Percentiles rank a stretch among this genome's conserved stretches.
These are phyloP conservation scores for Etheostoma spectabile DNA, from an alignment of 2,113 vertebrate genomes.

Conservation along the genomic window DNA sequence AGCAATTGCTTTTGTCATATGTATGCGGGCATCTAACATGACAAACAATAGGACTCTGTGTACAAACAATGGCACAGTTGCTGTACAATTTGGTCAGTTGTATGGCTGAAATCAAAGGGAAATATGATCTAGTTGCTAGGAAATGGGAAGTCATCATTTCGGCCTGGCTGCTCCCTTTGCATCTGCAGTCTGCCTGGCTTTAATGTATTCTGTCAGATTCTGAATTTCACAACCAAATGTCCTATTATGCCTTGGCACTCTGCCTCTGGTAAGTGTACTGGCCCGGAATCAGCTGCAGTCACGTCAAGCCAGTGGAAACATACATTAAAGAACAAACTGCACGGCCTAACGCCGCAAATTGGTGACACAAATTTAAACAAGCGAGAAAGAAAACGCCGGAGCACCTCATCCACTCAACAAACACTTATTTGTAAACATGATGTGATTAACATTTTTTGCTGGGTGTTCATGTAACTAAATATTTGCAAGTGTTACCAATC, in stretches of 20 bases:
- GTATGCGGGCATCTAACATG: conserved; percentile 31
- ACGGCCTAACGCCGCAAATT: conserved; percentile 42
- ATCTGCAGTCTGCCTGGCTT: conserved; percentile 75
- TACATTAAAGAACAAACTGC: conserved; percentile 66
- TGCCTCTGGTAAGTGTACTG: conserved; percentile 74
- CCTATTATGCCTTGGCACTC: conserved; percentile 79
- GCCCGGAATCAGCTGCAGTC: conserved; percentile 74
- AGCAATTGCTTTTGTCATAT: conserved; percentile 52
- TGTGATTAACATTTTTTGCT: conserved; percentile 55
- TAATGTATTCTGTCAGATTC: conserved; percentile 85
- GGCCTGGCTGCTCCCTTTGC: conserved; percentile 62
- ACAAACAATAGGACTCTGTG: conserved; percentile 54
- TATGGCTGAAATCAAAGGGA: conserved; percentile 58
- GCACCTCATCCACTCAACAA: conserved; percentile 66
- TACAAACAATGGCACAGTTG: conserved; percentile 64
- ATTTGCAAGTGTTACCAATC: conserved; percentile 49
- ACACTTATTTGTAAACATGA: conserved; percentile 67
- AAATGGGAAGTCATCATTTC: conserved; percentile 76
- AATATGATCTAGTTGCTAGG: conserved; percentile 66
- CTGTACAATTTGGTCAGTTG: conserved; percentile 59
- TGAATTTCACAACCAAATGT: conserved; percentile 81
- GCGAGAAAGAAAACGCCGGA: not conserved
- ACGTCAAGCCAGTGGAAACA: conserved; percentile 68
- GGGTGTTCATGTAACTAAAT: conserved; percentile 53
- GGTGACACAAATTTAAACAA: conserved; percentile 58